Evolutionary conservation across 2,888 invertebrate genomes (phyloP).

Genomic region (Lasioglossum vierecki): DNA sequence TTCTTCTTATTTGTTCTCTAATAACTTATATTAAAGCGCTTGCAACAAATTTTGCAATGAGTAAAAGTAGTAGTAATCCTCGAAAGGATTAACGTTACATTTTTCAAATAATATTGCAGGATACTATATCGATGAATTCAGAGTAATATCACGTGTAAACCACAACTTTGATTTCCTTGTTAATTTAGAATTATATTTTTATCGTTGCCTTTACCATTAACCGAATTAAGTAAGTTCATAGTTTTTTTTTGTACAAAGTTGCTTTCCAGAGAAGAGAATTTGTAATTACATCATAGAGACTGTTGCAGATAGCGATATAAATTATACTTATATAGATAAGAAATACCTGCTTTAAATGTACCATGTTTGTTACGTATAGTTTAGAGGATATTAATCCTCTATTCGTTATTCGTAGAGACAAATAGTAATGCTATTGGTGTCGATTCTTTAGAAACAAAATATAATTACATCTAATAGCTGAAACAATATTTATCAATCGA

Average conservation of each 20-base stretch:
- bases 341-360: constrained; percentile 3
- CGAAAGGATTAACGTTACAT: constrained; percentile 14
- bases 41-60: constrained; percentile 32
- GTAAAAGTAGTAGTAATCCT: constrained; percentile 32
- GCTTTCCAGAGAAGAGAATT: constrained; percentile 10
- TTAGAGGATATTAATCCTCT: background rate
- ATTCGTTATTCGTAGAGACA: constrained; percentile 8
- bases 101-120: constrained; percentile 15
- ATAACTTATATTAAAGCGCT: constrained; percentile 36
- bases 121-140: background rate
- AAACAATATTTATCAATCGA: constrained; percentile 17
- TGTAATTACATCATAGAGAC: background rate
- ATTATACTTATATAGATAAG: background rate
- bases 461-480: constrained; percentile 21
- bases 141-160: constrained; percentile 47
- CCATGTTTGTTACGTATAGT: background rate
- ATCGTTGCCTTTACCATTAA: constrained; percentile 28
- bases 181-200: constrained; percentile 23
- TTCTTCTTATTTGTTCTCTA: background rate
- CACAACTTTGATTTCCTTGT: constrained; percentile 38
- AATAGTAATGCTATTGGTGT: background rate
- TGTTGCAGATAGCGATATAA: constrained; percentile 10
- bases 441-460: constrained; percentile 1
- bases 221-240: constrained; percentile 31
- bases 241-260: background rate